Evolutionary conservation across 2,888 invertebrate genomes (phyloP), one percentile per base, ranked within the genome.

Genomic region (Cheilosia scutellata): DNA sequence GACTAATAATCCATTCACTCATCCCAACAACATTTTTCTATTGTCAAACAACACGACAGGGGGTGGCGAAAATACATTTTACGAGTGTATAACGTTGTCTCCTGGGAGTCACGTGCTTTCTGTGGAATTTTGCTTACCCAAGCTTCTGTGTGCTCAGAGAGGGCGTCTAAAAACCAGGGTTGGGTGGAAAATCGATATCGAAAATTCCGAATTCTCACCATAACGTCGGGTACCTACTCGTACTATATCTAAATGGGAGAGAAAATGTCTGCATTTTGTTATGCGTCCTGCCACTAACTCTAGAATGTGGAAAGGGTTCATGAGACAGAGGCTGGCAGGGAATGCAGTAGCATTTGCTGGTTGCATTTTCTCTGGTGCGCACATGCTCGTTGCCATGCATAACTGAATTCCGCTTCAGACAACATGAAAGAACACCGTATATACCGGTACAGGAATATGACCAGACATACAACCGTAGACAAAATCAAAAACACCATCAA

Each of bases 371-470:
- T 74, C 44, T n/a, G 9, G 29, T 70, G 72, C 70, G 72, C 77
- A 83, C 77, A 83, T 77, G 82, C 82, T 78, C 72, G 55, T 58
- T 55, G 40, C 58, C 58, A 74, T 83, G 83, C 74, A 83, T 78
- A 72, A 83, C 72, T 74, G 68, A 74, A 83, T 83, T 78, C 78
- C 74, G 62, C 74, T 83, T 70, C 78, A 70, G 68, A 74, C 62
- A 37, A 29, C 62, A 74, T 72, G 66, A 68, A 78, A 62, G 66
- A 72, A 55, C 53, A 57, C 47, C 29, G 11, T 25, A 58, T 33
- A 71, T 44, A 11, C 44, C 55, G 33, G 47, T 62, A 42, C 25
- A 44, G 37, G 27, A 7, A 37, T 60, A 60, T 66, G 29, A 37
- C 47, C 40, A 66, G 51, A 71, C 57, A 49, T 13, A 62, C 13